phyloP scores from a whole-genome alignment of 2,797 vertebrate genomes.

The Bradypodion ventrale region DNA sequence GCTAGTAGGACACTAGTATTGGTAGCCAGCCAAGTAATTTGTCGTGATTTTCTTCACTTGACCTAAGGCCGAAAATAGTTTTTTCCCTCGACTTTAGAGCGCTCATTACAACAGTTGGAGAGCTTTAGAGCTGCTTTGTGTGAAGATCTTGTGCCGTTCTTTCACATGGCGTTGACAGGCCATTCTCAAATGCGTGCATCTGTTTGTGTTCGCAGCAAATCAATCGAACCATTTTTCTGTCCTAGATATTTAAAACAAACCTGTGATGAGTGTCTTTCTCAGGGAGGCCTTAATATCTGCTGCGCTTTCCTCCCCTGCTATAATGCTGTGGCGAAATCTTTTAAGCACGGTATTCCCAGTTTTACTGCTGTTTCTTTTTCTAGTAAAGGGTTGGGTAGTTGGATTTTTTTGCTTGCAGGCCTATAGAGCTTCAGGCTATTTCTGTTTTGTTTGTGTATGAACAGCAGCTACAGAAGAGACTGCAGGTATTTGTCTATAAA shows the following conservation, averaged over 20 bases:
- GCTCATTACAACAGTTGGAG: not conserved
- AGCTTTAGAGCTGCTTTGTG: not conserved
- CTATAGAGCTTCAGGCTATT: not conserved
- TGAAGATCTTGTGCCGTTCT: not conserved
- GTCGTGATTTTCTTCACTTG: not conserved
- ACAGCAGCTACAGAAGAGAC: not conserved
- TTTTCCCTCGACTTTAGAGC: conserved; percentile 9
- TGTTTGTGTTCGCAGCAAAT: not conserved
- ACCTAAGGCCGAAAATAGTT: not conserved
- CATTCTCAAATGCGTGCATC: not conserved
- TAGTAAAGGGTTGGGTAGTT: not conserved
- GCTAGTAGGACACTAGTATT: not conserved
- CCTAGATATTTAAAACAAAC: not conserved
- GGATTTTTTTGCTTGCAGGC: not conserved
- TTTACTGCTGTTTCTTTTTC: not conserved
- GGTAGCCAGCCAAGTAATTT: not conserved
- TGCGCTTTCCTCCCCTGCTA: not conserved
- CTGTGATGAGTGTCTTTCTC: not conserved
- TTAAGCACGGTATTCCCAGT: not conserved
- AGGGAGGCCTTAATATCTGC: not conserved
- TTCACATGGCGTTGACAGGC: not conserved
- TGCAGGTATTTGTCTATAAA: not conserved
- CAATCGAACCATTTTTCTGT: not conserved
- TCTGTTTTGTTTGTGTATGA: not conserved
- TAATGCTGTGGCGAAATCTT: not conserved